Conservation (phyloP, 2,113 vertebrate genomes). For the Hippocampus zosterae region DNA sequence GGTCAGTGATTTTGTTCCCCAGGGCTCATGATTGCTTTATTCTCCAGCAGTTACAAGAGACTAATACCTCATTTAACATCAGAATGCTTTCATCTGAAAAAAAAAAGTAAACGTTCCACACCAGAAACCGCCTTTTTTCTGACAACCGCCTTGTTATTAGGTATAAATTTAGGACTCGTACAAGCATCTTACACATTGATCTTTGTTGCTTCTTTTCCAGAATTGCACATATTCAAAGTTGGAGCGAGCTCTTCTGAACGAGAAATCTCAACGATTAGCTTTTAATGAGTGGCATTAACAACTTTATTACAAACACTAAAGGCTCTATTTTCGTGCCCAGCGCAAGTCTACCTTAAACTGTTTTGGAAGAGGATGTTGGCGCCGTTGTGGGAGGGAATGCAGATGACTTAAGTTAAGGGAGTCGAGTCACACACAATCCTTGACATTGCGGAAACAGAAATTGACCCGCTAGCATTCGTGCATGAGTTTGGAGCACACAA, state of each 20-base stretch:
- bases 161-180: conserved; percentile 37
- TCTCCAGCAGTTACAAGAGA: conserved; percentile 34
- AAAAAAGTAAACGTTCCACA: conserved; percentile 59
- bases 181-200: conserved; percentile 25
- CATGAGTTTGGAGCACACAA: no score
- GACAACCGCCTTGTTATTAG: conserved; percentile 60
- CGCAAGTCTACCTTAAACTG: no score
- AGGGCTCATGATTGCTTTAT: conserved; percentile 30
- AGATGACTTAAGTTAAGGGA: no score
- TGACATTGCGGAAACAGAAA: no score
- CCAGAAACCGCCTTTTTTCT: conserved; percentile 71
- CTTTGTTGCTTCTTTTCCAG: conserved; percentile 10
- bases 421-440: no score
- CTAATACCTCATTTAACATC: conserved; percentile 68
- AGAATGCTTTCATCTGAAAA: conserved; percentile 62
- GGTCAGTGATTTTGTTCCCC: conserved; percentile 14
- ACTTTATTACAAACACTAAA: conserved; percentile 34
- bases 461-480: no score
- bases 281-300: conserved; percentile 8
- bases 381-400: no score
- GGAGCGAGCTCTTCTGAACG: conserved; percentile 4
- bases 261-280: conserved; percentile 11
- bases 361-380: no score
- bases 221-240: conserved; percentile 8
- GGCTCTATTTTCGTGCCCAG: background rate